Percentiles rank a stretch among this genome's conserved stretches.
Conservation (phyloP, 2,888 invertebrate species). For the Salpingus planirostris region DNA sequence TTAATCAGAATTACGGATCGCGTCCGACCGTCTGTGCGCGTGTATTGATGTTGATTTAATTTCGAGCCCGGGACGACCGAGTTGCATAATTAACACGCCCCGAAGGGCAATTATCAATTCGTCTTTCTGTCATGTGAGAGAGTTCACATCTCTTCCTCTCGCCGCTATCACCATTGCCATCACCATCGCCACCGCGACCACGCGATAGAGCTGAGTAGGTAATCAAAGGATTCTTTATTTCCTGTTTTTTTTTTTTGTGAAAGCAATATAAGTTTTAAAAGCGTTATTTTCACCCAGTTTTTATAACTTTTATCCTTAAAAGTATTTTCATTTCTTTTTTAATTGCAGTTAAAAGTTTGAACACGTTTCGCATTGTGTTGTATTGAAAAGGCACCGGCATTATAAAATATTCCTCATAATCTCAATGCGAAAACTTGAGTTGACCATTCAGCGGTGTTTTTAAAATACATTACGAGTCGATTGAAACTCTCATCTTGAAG, state of each 20-base stretch:
- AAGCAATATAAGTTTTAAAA: constrained; percentile 15
- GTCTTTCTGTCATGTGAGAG: too few species aligned
- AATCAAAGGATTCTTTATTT: constrained; percentile 3
- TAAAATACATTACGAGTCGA: constrained; percentile 25
- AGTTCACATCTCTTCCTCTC: too few species aligned
- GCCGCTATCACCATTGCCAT: too few species aligned
- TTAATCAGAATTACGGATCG: too few species aligned
- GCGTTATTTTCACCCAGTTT: constrained; percentile 17
- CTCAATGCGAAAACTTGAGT: constrained; percentile 21
- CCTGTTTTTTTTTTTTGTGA: not conserved
- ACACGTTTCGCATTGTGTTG: constrained; percentile 23
- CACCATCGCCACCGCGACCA: too few species aligned
- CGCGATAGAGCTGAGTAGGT: not conserved
- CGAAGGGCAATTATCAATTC: too few species aligned
- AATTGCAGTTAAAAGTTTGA: constrained; percentile 26
- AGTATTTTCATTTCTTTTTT: constrained; percentile 25
- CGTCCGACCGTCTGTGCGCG: too few species aligned
- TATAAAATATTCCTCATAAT: constrained; percentile 25
- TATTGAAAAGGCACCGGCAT: constrained; percentile 22
- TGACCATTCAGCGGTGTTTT: constrained; percentile 26
- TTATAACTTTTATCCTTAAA: constrained; percentile 19
- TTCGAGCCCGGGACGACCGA: too few species aligned
- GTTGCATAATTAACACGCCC: too few species aligned
- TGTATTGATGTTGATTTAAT: too few species aligned
- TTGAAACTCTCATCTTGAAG: constrained; percentile 26